Evolutionary conservation across 2,888 invertebrate genomes (phyloP), one percentile per base, ranked within the genome.

Genomic region (Hirtodrosophila confusa): DNA sequence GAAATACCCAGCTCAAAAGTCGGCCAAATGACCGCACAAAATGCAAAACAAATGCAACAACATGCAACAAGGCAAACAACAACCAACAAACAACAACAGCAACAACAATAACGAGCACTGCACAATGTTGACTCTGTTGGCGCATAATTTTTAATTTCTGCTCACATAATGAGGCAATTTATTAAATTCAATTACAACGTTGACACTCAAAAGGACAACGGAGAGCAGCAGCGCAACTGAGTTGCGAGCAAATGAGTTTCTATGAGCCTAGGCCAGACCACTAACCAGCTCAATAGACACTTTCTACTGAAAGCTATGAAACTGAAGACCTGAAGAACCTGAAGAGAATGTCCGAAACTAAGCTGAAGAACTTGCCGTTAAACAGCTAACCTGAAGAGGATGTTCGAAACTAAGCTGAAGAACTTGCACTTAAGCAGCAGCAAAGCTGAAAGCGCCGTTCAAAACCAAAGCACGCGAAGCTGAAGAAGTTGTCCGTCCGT

Each of bases 181-280:
- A 90, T 90, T 91, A 89, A 90, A 90, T 90, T 91, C 90, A 90
- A 90, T 90, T 90, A 91, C 90, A 89, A 88, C 89, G 91, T 86
- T 90, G 91, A 90, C 90, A 90, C 84, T 86, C 31, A 31, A 39
- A 41, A 4, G 44, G 51, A 43, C 36, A 23, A 17, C 3, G 17
- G 3, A 31, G 7, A 9, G 40, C 6, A 7, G 9, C 12, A 11
- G 11, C 31, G 40, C 31, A n/a, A 17, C 50, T 31, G 17, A n/a
- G 43, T 50, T 62, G 51, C 43, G 27, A 27, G 43, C 65, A 6
- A 50, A 0, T n/a, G 23, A 33, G 12, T 33, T 44, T 43, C 31
- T 43, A 33, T 39, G 8, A 7, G 36, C 37, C n/a, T 11, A 31
- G 29, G 4, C 33, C 2, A 3, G 0, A 17, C 29, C n/a, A 4